These are phyloP conservation scores for Drosophila dunni DNA, from an alignment of 1,140 invertebrate species.

Conservation along the genomic window DNA sequence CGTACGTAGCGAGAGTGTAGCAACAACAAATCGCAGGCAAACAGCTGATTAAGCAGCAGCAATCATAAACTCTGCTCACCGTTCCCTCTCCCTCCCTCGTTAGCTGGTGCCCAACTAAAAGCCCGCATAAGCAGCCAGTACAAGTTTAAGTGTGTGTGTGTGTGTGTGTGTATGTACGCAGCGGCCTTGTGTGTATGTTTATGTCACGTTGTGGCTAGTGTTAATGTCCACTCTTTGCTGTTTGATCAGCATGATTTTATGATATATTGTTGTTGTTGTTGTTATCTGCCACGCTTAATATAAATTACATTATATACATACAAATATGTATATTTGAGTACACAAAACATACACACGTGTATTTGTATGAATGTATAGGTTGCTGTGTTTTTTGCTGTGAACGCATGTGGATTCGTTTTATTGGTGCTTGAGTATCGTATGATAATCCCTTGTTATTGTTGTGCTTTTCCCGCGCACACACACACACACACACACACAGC, in stretches of 20 bases:
- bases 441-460: constrained; percentile 73
- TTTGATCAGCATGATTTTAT: constrained; percentile 41
- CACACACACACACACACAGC: constrained; percentile 2
- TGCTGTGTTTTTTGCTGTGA: constrained; percentile 41
- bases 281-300: constrained; percentile 37
- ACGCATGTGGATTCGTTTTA: constrained; percentile 81
- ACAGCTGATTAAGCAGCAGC: constrained; percentile 51
- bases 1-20: constrained; percentile 23
- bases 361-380: constrained; percentile 31
- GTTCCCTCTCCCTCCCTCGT: not conserved
- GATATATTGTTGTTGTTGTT: constrained; percentile 23
- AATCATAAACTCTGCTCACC: constrained; percentile 7
- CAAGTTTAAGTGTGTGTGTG: not conserved
- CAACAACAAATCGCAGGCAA: constrained; percentile 41
- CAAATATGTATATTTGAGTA: not conserved
- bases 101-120: not conserved
- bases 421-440: constrained; percentile 80
- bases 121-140: not conserved
- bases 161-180: not conserved
- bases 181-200: constrained; percentile 2
- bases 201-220: constrained; percentile 16
- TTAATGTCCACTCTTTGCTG: constrained; percentile 39
- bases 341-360: constrained; percentile 13
- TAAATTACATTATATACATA: constrained; percentile 8
- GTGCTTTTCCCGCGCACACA: constrained; percentile 59